Percentiles rank a stretch among this genome's conserved stretches.
Conservation (phyloP, 1,140 invertebrate genomes). For the Heliconius nattereri region DNA sequence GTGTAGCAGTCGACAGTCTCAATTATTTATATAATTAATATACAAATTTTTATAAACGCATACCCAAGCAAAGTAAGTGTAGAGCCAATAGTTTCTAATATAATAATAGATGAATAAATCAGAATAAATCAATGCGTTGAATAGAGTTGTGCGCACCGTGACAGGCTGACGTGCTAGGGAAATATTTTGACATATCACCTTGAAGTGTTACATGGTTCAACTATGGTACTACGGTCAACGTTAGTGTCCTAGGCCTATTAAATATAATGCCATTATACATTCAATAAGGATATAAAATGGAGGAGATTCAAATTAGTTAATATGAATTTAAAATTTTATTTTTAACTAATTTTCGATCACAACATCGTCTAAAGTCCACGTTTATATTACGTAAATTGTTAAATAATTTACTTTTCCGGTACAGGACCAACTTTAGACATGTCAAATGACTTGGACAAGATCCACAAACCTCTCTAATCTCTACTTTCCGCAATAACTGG, state of each 20-base stretch:
- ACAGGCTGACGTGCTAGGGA: conserved; percentile 30
- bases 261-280: conserved; percentile 2
- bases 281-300: not conserved
- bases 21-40: too few relatives aligned
- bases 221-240: not conserved
- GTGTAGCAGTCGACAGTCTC: too few relatives aligned
- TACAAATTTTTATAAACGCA: not conserved
- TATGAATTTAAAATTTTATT: too few relatives aligned
- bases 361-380: too few relatives aligned
- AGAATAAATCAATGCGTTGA: conserved; percentile 31
- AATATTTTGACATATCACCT: conserved; percentile 58
- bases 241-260: conserved; percentile 25
- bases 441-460: too few relatives aligned
- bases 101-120: conserved; percentile 9
- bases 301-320: not conserved
- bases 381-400: too few relatives aligned
- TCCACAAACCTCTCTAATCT: too few relatives aligned
- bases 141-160: conserved; percentile 32
- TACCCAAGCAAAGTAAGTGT: not conserved
- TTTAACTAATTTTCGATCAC: too few relatives aligned
- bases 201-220: conserved; percentile 41
- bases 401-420: too few relatives aligned
- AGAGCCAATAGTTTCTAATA: not conserved
- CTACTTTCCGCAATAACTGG: too few relatives aligned
- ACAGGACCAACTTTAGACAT: too few relatives aligned